Conservation (phyloP, 2,113 vertebrate species). For the Pyxicephalus adspersus region DNA sequence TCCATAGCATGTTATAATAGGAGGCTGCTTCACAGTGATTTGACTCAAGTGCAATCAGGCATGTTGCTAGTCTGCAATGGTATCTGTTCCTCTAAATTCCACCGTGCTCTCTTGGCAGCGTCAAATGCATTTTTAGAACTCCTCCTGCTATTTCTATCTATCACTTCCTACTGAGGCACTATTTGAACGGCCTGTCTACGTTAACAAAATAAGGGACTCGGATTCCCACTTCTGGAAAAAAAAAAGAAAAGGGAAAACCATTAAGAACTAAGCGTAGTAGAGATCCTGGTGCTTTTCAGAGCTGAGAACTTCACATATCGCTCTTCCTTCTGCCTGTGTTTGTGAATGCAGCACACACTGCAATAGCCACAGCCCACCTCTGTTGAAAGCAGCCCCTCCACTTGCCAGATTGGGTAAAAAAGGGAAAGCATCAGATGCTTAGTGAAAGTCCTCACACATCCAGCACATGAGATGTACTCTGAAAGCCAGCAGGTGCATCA, state of each 20-base stretch:
- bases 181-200: slow-evolving; percentile 55
- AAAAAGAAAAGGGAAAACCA: slow-evolving; percentile 7
- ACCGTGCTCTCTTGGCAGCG: slow-evolving; percentile 62
- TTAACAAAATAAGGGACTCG: slow-evolving; percentile 57
- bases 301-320: slow-evolving; percentile 64
- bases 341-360: slow-evolving; percentile 64
- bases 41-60: slow-evolving; percentile 71
- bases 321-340: slow-evolving; percentile 58
- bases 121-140: slow-evolving; percentile 66
- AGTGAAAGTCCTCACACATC: slow-evolving; percentile 55
- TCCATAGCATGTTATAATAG: slow-evolving; percentile 61
- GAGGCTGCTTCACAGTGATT: slow-evolving; percentile 67
- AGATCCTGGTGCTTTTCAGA: slow-evolving; percentile 51
- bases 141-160: slow-evolving; percentile 64
- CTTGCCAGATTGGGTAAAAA: slow-evolving; percentile 58
- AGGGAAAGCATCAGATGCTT: slow-evolving; percentile 42
- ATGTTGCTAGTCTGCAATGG: slow-evolving; percentile 65
- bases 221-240: slow-evolving; percentile 52
- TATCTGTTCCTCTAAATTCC: slow-evolving; percentile 68
- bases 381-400: slow-evolving; percentile 57
- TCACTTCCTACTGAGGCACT: slow-evolving; percentile 64
- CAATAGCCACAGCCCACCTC: slow-evolving; percentile 62
- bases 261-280: slow-evolving; percentile 45
- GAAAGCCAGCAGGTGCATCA: slow-evolving; percentile 64
- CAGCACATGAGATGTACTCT: slow-evolving; percentile 46